These are phyloP conservation scores for Polypedilum vanderplanki DNA, from an alignment of 1,140 invertebrate species.

Conservation along the genomic window DNA sequence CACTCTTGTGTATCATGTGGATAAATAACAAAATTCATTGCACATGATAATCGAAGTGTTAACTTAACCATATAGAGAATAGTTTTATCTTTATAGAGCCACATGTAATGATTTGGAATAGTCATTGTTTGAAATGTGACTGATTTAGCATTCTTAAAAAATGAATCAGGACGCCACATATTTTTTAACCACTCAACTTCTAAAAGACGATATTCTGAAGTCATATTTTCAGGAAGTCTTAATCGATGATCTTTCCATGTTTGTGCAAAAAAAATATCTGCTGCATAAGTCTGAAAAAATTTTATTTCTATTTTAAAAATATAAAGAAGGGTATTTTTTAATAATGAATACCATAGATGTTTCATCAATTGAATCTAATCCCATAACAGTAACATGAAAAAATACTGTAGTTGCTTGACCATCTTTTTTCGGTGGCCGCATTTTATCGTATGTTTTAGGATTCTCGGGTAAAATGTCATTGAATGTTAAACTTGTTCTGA, in stretches of 20 bases:
- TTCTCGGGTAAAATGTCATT: constrained; percentile 78
- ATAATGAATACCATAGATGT: constrained; percentile 68
- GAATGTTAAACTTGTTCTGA: constrained; percentile 66
- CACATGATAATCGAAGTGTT: constrained; percentile 74
- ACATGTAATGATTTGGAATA: constrained; percentile 84
- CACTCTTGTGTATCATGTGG: constrained; percentile 88
- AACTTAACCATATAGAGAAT: constrained; percentile 84
- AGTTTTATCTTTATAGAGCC: constrained; percentile 81
- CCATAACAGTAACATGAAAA: constrained; percentile 90
- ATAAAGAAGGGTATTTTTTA: constrained; percentile 23
- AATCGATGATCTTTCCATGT: constrained; percentile 84
- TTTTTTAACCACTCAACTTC: constrained; percentile 84
- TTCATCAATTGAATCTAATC: constrained; percentile 85
- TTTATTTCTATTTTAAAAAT: constrained; percentile 25
- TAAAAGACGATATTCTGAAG: constrained; percentile 74
- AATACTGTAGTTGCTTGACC: constrained; percentile 77
- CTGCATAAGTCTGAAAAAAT: constrained; percentile 68
- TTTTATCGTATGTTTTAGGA: constrained; percentile 79
- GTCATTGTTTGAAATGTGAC: constrained; percentile 92
- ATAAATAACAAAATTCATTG: constrained; percentile 88
- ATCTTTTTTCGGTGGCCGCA: constrained; percentile 80
- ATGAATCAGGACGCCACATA: constrained; percentile 85
- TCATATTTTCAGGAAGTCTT: constrained; percentile 85
- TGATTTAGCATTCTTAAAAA: constrained; percentile 84
- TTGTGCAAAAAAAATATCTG: constrained; percentile 86